Base-by-base conservation (phyloP, 2,797 vertebrate species). In the Merluccius polli region DNA sequence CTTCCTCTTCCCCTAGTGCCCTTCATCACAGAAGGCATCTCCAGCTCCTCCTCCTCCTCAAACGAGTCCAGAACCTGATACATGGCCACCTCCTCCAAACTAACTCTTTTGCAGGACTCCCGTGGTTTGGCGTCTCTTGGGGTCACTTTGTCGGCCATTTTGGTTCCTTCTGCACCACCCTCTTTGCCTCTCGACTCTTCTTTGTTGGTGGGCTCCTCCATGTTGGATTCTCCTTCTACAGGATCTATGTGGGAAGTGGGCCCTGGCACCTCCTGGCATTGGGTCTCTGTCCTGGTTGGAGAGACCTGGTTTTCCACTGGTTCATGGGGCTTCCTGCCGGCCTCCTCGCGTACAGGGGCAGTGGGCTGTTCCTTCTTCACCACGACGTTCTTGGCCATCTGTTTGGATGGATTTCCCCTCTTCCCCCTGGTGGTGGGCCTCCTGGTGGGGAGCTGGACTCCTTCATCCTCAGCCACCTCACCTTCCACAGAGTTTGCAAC, bases 1-100 rank as follows among this genome's bases (percentile, higher is more conserved):
- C 59, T 63, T 24, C 83, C 15, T 89, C 80, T 0, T 81, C 83
- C 8, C 30, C 33, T 8, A 11, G 29, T 33, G 29, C 67, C 15
- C 65, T 27, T 67, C 24, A 3, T 67, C 65, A 68, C 65, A 1
- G 65, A 29, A 13, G 65, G 30, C 4, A 7, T 30, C 29, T 21
- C 67, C 63, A 24, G 21, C 41, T 44, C 41, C 15, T 2, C 48
- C 21, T n/a, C 21, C 0, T n/a, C 21, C 59, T 63, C 59, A n/a
- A 63, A n/a, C 24, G 59, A 12, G 59, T 63, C n/a, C 52, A 63
- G 52, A 11, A 63, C 52, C 52, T 27, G 52, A 27, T 63, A 63
- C 21, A 2, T 63, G 16, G 67, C 5, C 10, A 30, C 30, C 27
- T 69, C 29, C 30, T 30, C 31, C 67, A 32, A 31, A 30, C 24